phyloP scores from a whole-genome alignment of 2,888 invertebrate species.

The Spisula subtruncata region DNA sequence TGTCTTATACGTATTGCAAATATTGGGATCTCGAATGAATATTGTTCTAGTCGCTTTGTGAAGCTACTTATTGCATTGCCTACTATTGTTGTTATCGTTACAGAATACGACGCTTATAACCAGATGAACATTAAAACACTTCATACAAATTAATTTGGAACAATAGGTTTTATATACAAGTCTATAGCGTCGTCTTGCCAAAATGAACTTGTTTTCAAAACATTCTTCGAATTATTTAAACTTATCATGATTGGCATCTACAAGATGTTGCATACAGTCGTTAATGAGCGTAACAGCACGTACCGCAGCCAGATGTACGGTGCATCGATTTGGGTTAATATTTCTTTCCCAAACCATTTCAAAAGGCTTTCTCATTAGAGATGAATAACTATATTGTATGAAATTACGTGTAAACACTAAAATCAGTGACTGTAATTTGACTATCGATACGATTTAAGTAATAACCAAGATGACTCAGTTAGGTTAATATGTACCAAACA shows the following conservation, averaged over 20 bases:
- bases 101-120: background rate
- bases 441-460: no score
- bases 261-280: background rate
- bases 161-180: background rate
- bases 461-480: no score
- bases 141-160: background rate
- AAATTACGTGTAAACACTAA: no score
- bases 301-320: background rate
- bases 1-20: no score
- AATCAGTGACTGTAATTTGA: no score
- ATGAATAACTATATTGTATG: background rate
- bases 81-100: no score
- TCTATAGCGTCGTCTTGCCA: background rate
- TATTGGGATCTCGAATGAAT: no score
- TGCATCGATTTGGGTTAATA: background rate
- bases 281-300: background rate
- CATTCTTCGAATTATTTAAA: slow-evolving; percentile 15
- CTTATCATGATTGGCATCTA: background rate
- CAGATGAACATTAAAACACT: background rate
- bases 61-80: no score
- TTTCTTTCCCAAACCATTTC: background rate
- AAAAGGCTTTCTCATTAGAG: background rate
- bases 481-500: no score
- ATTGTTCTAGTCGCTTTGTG: no score
- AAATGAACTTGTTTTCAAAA: background rate